phyloP scores from a whole-genome alignment of 2,113 vertebrate genomes.

The Anas platyrhynchos region DNA sequence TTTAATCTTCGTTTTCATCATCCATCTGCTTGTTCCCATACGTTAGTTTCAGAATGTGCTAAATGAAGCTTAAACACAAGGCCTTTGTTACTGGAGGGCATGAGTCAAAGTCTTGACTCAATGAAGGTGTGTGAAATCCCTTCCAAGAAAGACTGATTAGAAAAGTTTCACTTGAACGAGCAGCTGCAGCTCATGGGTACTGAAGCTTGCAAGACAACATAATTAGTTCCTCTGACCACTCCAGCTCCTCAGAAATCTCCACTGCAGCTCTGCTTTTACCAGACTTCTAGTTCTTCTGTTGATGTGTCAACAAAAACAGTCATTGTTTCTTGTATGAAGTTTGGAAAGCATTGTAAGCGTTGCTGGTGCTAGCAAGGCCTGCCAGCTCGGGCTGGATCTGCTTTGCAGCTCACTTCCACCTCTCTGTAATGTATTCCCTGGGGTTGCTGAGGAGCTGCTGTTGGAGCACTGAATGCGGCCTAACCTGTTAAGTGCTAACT shows the following conservation, averaged over 20 bases:
- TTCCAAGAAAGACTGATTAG: constrained; percentile 62
- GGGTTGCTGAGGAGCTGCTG: neutral
- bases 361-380: neutral
- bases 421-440: neutral
- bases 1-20: constrained; percentile 51
- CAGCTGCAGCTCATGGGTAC: constrained; percentile 54
- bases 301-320: neutral
- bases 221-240: constrained; percentile 50
- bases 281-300: neutral
- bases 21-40: constrained; percentile 58
- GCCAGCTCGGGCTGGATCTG: neutral
- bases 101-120: constrained; percentile 63
- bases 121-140: constrained; percentile 69
- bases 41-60: constrained; percentile 53
- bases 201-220: constrained; percentile 48
- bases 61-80: constrained; percentile 66
- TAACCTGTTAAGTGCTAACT: neutral
- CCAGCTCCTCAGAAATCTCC: constrained; percentile 1
- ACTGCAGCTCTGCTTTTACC: neutral
- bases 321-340: neutral
- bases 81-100: constrained; percentile 63
- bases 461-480: neutral
- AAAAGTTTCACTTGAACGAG: constrained; percentile 54
- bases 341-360: neutral
- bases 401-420: neutral